These are phyloP conservation scores for Betta splendens DNA, from an alignment of 2,797 vertebrate species.

Conservation along the genomic window DNA sequence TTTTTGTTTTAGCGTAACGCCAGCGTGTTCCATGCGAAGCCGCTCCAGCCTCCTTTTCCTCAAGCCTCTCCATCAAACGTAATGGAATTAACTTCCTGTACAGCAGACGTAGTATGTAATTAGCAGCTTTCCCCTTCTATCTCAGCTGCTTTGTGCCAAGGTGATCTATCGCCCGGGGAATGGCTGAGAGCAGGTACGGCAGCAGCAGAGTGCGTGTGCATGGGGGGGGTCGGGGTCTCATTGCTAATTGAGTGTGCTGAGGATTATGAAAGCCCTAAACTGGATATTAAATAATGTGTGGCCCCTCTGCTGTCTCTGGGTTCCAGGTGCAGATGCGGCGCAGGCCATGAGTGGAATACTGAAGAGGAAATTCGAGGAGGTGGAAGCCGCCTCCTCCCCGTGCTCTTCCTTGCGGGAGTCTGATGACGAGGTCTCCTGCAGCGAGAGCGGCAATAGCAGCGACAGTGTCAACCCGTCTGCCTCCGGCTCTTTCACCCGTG, in stretches of 20 bases:
- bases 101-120: constrained; percentile 72
- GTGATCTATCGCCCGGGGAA: constrained; percentile 75
- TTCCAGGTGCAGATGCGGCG: constrained; percentile 80
- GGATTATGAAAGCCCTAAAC: constrained; percentile 69
- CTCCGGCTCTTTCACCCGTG: constrained; percentile 91
- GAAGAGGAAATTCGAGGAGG: constrained; percentile 99
- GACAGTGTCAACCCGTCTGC: constrained; percentile 97
- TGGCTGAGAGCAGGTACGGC: constrained; percentile 48
- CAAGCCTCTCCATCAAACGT: constrained; percentile 60
- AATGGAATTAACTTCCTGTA: constrained; percentile 69
- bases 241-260: constrained; percentile 76
- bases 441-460: constrained; percentile 96
- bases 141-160: constrained; percentile 70
- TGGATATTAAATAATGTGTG: constrained; percentile 70
- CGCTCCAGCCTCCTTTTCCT: constrained; percentile 31
- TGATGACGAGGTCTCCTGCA: constrained; percentile 94
- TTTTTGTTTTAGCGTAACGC: too few relatives aligned
- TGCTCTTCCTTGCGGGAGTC: constrained; percentile 94
- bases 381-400: constrained; percentile 93
- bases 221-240: constrained; percentile 38
- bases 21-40: too few relatives aligned
- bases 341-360: constrained; percentile 94
- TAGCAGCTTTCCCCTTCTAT: constrained; percentile 72
- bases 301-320: constrained; percentile 63
- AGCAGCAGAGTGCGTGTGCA: constrained; percentile 23